phyloP scores from a whole-genome alignment of 2,888 invertebrate species.

The Byasa hedistus region DNA sequence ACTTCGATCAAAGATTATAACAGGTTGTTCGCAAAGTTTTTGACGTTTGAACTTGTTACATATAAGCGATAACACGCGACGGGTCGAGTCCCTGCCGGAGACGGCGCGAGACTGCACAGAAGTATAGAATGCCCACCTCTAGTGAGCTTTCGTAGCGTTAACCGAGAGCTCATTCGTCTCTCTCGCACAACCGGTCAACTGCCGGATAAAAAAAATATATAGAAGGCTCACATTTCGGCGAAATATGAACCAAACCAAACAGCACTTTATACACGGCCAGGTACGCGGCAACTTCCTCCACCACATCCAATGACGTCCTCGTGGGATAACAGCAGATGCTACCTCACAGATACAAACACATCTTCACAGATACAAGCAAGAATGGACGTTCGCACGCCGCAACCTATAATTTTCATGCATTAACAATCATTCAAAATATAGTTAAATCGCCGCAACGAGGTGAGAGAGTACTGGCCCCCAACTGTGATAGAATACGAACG shows the following conservation, averaged over 20 bases:
- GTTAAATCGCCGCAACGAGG: slow-evolving; percentile 50
- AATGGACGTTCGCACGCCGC: slow-evolving; percentile 49
- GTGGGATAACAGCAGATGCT: slow-evolving; percentile 31
- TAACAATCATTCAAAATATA: slow-evolving; percentile 60
- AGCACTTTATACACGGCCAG: slow-evolving; percentile 54
- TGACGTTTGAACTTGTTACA: slow-evolving; percentile 50
- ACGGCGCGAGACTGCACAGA: slow-evolving; percentile 67
- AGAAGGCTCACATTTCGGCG: slow-evolving; percentile 71
- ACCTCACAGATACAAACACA: slow-evolving; percentile 29
- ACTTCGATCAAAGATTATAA: slow-evolving; percentile 10
- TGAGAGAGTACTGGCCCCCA: slow-evolving; percentile 43
- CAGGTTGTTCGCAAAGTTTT: slow-evolving; percentile 68
- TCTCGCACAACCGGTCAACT: slow-evolving; percentile 69
- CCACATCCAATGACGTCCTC: slow-evolving; percentile 36
- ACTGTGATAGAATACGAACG: slow-evolving; percentile 32
- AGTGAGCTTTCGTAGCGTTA: slow-evolving; percentile 60
- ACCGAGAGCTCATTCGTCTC: slow-evolving; percentile 51
- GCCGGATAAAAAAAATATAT: slow-evolving; percentile 57
- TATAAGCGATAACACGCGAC: slow-evolving; percentile 38
- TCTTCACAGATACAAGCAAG: slow-evolving; percentile 16
- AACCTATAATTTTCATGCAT: slow-evolving; percentile 57
- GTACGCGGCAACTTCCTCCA: slow-evolving; percentile 47
- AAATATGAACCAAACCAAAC: slow-evolving; percentile 67
- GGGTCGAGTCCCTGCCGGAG: slow-evolving; percentile 57
- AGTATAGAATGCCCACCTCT: slow-evolving; percentile 41